phyloP scores from a whole-genome alignment of 2,113 vertebrate genomes.

The Scophthalmus maximus region DNA sequence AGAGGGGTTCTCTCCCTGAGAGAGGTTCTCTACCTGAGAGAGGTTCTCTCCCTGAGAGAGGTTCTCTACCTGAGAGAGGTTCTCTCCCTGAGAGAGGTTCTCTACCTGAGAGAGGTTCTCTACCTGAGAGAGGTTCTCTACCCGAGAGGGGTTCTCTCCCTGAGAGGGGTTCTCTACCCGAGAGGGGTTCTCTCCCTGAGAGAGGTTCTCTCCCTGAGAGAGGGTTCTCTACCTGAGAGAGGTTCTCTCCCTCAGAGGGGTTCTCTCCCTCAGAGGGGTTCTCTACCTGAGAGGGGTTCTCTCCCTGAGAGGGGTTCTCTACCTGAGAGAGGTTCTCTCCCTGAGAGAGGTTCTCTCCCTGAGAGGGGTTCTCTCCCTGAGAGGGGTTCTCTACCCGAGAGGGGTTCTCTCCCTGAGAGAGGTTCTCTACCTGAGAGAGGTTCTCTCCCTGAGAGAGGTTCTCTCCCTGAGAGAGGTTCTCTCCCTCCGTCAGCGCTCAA shows the following conservation, averaged over 20 bases:
- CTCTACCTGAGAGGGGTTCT: slow-evolving; percentile 40
- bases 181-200: too few relatives aligned
- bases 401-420: slow-evolving; percentile 27
- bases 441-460: slow-evolving; percentile 29
- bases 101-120: slow-evolving; percentile 40
- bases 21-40: slow-evolving; percentile 53
- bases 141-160: slow-evolving; percentile 39
- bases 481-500: slow-evolving; percentile 44
- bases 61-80: too few relatives aligned
- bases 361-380: too few relatives aligned
- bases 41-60: slow-evolving; percentile 30
- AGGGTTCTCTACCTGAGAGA: slow-evolving; percentile 29
- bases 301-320: slow-evolving; percentile 26
- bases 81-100: slow-evolving; percentile 43
- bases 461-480: slow-evolving; percentile 23
- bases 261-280: slow-evolving; percentile 45
- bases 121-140: too few relatives aligned
- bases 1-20: slow-evolving; percentile 31
- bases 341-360: slow-evolving; percentile 41
- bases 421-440: slow-evolving; percentile 44
- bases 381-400: slow-evolving; percentile 48
- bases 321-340: slow-evolving; percentile 42
- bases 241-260: slow-evolving; percentile 34
- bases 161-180: slow-evolving; percentile 38
- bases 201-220: slow-evolving; percentile 52